Conservation (phyloP, 2,113 vertebrate genomes). For the Lepidothrix coronata region DNA sequence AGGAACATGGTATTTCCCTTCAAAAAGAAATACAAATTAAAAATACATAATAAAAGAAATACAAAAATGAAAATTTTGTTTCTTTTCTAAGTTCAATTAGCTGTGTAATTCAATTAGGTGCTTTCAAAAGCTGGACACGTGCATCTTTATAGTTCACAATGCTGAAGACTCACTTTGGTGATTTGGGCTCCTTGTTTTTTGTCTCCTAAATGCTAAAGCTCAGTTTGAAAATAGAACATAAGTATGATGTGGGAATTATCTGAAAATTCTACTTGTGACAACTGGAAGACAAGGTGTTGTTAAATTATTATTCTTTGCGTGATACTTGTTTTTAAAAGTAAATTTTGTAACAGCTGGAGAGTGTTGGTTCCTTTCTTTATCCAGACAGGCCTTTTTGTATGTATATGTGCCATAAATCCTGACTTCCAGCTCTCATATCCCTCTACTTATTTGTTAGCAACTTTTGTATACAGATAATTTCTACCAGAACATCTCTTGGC, state of each 20-base stretch:
- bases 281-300: not conserved
- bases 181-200: not conserved
- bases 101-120: not conserved
- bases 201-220: not conserved
- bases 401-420: not conserved
- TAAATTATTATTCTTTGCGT: not conserved
- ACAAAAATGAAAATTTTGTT: not conserved
- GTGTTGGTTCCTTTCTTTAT: not conserved
- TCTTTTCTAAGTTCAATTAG: not conserved
- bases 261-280: not conserved
- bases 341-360: not conserved
- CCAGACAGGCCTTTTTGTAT: not conserved
- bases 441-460: not conserved
- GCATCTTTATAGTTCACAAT: not conserved
- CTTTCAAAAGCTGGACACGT: not conserved
- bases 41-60: not conserved
- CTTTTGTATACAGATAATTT: not conserved
- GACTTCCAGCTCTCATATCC: not conserved
- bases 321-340: not conserved
- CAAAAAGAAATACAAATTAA: not conserved
- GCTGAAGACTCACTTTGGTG: not conserved
- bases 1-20: not conserved
- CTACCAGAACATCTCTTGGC: not conserved
- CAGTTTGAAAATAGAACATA: not conserved
- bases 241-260: not conserved